Evolutionary conservation across 2,888 invertebrate genomes (phyloP).

Genomic region (Stratiomys singularior): DNA sequence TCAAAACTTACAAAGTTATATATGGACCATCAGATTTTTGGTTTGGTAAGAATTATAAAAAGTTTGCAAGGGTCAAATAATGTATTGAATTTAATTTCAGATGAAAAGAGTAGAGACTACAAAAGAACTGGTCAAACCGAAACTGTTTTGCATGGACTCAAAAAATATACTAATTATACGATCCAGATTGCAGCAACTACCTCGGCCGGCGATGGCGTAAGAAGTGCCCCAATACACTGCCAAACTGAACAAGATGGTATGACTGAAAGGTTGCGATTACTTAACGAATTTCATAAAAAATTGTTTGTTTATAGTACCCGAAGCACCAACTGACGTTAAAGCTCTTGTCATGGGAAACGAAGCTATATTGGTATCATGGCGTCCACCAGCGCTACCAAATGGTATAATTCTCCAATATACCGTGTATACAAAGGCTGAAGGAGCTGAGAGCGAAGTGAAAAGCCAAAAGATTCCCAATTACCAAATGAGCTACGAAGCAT

Average conservation of each 20-base stretch:
- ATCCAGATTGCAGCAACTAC: constrained; percentile 96
- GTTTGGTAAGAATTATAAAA: constrained; percentile 76
- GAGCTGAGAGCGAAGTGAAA: constrained; percentile 73
- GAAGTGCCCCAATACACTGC: constrained; percentile 80
- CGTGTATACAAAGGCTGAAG: constrained; percentile 85
- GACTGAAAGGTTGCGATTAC: constrained; percentile 46
- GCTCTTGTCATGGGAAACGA: constrained; percentile 91
- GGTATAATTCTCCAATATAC: constrained; percentile 94
- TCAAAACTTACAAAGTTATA: constrained; percentile 94
- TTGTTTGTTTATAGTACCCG: constrained; percentile 75
- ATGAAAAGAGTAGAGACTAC: constrained; percentile 90
- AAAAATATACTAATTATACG: constrained; percentile 96
- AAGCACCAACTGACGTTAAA: constrained; percentile 92
- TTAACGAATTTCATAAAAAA: background rate
- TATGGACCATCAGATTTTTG: constrained; percentile 91
- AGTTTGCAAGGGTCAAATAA: background rate
- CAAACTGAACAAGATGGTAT: constrained; percentile 95
- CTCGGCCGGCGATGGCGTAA: constrained; percentile 93
- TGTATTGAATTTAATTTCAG: constrained; percentile 65
- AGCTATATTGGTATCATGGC: constrained; percentile 93
- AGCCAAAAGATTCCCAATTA: constrained; percentile 84
- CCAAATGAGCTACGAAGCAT: constrained; percentile 88
- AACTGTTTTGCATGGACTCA: constrained; percentile 91
- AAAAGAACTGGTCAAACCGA: constrained; percentile 93
- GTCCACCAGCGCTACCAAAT: constrained; percentile 90